phyloP scores from a whole-genome alignment of 2,888 invertebrate species.

The Volucella zonaria region DNA sequence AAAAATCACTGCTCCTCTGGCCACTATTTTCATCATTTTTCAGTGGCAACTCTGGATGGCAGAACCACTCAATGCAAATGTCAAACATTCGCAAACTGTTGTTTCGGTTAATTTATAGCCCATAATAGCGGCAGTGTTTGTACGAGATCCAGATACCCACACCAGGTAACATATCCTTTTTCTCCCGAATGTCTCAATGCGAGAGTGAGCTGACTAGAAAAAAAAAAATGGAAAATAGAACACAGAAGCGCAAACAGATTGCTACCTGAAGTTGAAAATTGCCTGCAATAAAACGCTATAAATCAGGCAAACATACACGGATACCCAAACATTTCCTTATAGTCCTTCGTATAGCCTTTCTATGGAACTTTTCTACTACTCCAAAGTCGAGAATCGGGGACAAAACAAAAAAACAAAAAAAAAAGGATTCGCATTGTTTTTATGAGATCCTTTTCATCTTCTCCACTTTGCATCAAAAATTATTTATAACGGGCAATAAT shows the following conservation, averaged over 20 bases:
- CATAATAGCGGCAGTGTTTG: constrained; percentile 55
- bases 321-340: not conserved
- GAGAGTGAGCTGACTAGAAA: not conserved
- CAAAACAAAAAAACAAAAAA: not conserved
- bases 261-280: constrained; percentile 76
- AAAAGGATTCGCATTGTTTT: constrained; percentile 71
- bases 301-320: constrained; percentile 72
- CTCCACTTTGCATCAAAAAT: constrained; percentile 67
- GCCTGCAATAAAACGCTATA: constrained; percentile 77
- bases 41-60: not conserved
- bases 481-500: constrained; percentile 74
- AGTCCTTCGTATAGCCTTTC: constrained; percentile 10
- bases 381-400: not conserved
- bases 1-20: too few relatives aligned
- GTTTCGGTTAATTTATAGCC: constrained; percentile 69
- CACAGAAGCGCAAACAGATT: constrained; percentile 73
- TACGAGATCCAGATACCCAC: not conserved
- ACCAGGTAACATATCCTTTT: constrained; percentile 50
- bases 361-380: too few relatives aligned
- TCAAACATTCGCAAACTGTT: constrained; percentile 55
- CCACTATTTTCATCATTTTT: too few relatives aligned
- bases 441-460: constrained; percentile 68
- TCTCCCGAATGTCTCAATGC: not conserved
- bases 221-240: constrained; percentile 2
- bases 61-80: constrained; percentile 55